Conservation (phyloP, 2,113 vertebrate genomes). For the Triplophysa dalaica region DNA sequence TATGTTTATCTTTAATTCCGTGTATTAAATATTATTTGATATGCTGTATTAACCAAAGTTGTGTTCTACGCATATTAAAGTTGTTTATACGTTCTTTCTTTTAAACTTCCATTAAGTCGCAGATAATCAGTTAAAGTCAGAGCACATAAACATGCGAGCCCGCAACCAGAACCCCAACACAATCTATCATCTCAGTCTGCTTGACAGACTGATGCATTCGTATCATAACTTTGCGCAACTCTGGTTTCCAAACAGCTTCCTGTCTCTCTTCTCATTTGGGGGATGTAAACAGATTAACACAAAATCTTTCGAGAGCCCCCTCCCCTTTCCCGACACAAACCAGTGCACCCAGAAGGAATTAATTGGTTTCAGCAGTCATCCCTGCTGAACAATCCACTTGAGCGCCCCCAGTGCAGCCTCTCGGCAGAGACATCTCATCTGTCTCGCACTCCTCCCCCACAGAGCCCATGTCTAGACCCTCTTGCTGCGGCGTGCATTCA, state of each 20-base stretch:
- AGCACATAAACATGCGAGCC: not conserved
- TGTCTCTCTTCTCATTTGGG: slow-evolving; percentile 63
- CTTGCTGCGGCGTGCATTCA: slow-evolving; percentile 50
- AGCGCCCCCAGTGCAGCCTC: slow-evolving; percentile 58
- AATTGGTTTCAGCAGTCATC: slow-evolving; percentile 74
- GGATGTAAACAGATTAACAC: slow-evolving; percentile 71
- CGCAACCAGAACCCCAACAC: not conserved
- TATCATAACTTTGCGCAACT: slow-evolving; percentile 35
- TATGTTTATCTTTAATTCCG: not conserved
- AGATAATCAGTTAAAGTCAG: not conserved
- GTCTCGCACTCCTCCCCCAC: slow-evolving; percentile 63
- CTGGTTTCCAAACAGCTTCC: slow-evolving; percentile 21
- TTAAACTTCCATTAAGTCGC: not conserved
- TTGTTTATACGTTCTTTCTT: not conserved
- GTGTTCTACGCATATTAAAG: not conserved
- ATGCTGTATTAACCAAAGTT: not conserved
- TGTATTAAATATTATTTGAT: not conserved
- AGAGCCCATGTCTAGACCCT: slow-evolving; percentile 66
- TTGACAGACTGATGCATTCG: slow-evolving; percentile 28
- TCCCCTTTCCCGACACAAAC: slow-evolving; percentile 68
- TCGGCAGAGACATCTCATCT: slow-evolving; percentile 65
- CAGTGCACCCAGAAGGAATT: slow-evolving; percentile 75
- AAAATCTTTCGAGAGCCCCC: slow-evolving; percentile 62
- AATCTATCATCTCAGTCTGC: slow-evolving; percentile 10
- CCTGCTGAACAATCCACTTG: slow-evolving; percentile 32